A percentile compares a stretch with the other conserved stretches of the same genome.
Conservation (phyloP, 1,140 invertebrate species). For the Heliconius congener region DNA sequence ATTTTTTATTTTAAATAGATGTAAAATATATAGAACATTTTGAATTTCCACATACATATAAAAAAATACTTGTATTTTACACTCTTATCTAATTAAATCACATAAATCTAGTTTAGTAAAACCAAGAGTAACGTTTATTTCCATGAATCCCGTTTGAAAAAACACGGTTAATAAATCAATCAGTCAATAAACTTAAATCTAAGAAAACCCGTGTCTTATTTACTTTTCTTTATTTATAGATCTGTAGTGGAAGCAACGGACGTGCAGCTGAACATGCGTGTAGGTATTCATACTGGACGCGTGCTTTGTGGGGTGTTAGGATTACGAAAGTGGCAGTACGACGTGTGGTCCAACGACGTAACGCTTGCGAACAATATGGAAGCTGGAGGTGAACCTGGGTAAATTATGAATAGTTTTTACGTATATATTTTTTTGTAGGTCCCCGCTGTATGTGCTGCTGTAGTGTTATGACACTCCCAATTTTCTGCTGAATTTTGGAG, state of each 20-base stretch:
- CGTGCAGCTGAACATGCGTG: slow-evolving; percentile 96
- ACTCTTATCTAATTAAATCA: not conserved
- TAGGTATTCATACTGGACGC: slow-evolving; percentile 96
- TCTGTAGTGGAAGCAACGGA: slow-evolving; percentile 93
- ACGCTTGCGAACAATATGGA: slow-evolving; percentile 99
- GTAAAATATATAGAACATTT: too few species aligned
- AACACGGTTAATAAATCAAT: slow-evolving; percentile 2
- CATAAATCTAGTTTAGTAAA: slow-evolving; percentile 2
- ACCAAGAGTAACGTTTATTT: not conserved
- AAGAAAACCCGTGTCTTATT: slow-evolving; percentile 12
- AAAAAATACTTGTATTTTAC: not conserved
- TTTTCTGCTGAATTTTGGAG: too few species aligned
- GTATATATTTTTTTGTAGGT: not conserved
- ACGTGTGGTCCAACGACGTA: slow-evolving; percentile 99
- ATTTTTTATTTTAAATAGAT: too few species aligned
- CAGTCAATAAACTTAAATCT: not conserved
- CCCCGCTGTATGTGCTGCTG: too few species aligned
- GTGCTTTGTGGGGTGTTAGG: slow-evolving; percentile 97
- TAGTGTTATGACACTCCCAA: too few species aligned
- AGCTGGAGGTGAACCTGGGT: slow-evolving; percentile 96
- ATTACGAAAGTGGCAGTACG: slow-evolving; percentile 98
- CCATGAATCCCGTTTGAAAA: not conserved
- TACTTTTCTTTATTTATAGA: slow-evolving; percentile 77
- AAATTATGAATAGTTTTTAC: slow-evolving; percentile 22
- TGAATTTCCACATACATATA: too few species aligned